These are phyloP conservation scores for Myotis findleyi DNA, from an alignment of 2,797 vertebrate genomes.

Conservation along the genomic window DNA sequence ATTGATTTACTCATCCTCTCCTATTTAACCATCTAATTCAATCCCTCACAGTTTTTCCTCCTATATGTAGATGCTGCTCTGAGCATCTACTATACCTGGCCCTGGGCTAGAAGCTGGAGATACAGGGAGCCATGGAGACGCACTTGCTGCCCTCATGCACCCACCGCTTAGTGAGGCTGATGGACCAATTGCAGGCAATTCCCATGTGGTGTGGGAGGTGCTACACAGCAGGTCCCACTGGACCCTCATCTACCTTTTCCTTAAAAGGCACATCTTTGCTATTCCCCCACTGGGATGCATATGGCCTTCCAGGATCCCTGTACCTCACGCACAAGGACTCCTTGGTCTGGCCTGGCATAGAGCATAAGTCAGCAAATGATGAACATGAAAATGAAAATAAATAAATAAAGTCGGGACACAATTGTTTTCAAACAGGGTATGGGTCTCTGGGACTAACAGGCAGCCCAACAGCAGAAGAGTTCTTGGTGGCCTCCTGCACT, in stretches of 20 bases:
- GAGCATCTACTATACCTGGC: background rate
- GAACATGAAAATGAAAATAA: background rate
- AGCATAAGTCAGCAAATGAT: background rate
- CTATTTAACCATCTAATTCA: background rate
- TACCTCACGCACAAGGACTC: background rate
- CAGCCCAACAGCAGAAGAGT: background rate
- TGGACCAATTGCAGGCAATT: background rate
- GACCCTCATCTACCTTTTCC: background rate
- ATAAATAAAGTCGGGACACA: background rate
- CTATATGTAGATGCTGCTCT: background rate
- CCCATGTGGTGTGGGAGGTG: background rate
- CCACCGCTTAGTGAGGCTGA: background rate
- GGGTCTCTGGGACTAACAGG: background rate
- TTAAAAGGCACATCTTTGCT: background rate
- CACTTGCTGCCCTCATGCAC: background rate
- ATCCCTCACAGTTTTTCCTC: background rate
- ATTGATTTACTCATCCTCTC: background rate
- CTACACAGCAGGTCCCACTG: background rate
- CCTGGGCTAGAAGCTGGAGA: background rate
- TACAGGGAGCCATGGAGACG: background rate
- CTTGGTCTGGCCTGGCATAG: background rate
- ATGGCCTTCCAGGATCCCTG: background rate
- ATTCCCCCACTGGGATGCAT: background rate
- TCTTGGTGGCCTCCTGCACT: background rate
- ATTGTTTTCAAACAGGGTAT: background rate